phyloP scores from a whole-genome alignment of 2,888 invertebrate species.

The Amphiduros pacificus region DNA sequence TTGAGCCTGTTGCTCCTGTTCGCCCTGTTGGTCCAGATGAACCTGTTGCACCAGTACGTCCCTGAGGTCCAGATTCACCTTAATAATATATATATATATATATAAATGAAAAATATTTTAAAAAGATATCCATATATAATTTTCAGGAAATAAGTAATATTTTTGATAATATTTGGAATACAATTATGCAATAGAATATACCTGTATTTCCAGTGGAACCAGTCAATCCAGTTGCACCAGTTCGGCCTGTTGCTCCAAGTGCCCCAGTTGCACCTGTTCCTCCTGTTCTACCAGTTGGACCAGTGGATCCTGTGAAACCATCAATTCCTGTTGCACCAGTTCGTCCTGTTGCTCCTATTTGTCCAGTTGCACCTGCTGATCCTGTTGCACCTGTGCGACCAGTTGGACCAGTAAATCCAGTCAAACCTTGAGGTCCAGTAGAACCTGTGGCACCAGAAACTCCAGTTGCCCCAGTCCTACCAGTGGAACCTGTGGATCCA shows the following conservation, averaged over 20 bases:
- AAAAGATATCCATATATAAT: background rate
- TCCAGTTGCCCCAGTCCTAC: slow-evolving; percentile 19
- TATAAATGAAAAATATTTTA: background rate
- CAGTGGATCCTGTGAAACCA: slow-evolving; percentile 3
- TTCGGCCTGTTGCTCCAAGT: background rate
- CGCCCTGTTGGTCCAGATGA: slow-evolving; percentile 11
- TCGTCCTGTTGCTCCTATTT: slow-evolving; percentile 17
- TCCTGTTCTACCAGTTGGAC: slow-evolving; percentile 16
- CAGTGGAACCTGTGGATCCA: slow-evolving; percentile 7
- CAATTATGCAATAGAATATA: background rate
- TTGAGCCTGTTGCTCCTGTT: slow-evolving; percentile 14
- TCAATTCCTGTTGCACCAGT: slow-evolving; percentile 12
- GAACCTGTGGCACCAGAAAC: slow-evolving; percentile 9
- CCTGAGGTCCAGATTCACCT: slow-evolving; percentile 11
- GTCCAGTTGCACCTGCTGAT: slow-evolving; percentile 14
- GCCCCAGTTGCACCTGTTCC: slow-evolving; percentile 2
- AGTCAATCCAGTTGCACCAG: slow-evolving; percentile 8
- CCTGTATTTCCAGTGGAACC: slow-evolving; percentile 22
- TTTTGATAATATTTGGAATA: background rate
- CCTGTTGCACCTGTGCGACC: slow-evolving; percentile 21
- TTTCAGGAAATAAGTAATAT: background rate
- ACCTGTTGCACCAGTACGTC: slow-evolving; percentile 6
- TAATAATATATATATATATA: background rate
- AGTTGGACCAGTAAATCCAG: slow-evolving; percentile 16
- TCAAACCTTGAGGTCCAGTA: slow-evolving; percentile 18